Base-by-base conservation (phyloP, 2,888 invertebrate genomes). In the Catocala fraxini region DNA sequence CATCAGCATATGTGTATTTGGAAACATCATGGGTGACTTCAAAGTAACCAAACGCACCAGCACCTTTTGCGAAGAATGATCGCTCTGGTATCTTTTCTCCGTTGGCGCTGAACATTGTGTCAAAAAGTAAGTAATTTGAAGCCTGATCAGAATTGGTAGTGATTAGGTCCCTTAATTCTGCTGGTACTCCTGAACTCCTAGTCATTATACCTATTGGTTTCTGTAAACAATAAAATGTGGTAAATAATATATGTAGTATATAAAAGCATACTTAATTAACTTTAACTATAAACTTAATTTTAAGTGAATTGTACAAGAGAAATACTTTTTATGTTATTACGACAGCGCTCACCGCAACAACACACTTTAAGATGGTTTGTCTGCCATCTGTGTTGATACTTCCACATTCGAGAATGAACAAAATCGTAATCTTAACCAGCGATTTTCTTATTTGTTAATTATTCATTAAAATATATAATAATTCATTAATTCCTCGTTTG, bases 21-120 rank as follows among this genome's bases (percentile, higher is more conserved):
- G 92, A 90, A 59, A 98, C 97, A 82, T 98, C 97, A 77, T 97
- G 95, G 0, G 42, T 42, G 15, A 15, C 15, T 15, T 15, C 15
- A 15, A 15, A 15, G 15, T 15, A 15, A 15, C 15, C 15, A 15
- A 5, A 42, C 42, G 97, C 97, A 34, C 97, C 98, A 51, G 96
- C 97, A 66, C 98, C 99, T 90, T 98, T 98, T 1, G 98, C 98
- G 86, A 98, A 98, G 0, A 98, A 98, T 0, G 98, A 97, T 72
- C 98, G 95, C 85, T 98, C 98, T 0, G 98, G 98, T 77, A 98
- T 98, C 57, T 98, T 95, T 98, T 84, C 82, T 13, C 70, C 98
- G 34, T 97, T 92, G 77, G 96, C 95, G 81, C 98, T 98, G 80
- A 97, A 96, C 0, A 96, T 92, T 81, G 96, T 96, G 75, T 97